Conservation (phyloP, 2,797 vertebrate genomes). For the Knipowitschia caucasica region DNA sequence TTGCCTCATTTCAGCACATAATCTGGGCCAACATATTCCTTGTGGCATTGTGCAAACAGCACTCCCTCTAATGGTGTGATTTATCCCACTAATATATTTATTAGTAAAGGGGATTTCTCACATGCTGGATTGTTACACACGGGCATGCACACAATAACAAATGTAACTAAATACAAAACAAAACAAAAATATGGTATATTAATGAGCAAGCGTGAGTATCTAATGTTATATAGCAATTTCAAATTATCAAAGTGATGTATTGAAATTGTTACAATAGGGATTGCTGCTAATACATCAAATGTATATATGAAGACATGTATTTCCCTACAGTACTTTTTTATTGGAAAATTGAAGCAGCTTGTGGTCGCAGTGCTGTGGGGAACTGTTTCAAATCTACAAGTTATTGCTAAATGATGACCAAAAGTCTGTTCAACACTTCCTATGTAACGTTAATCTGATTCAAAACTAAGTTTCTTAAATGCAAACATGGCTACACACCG, state of each 20-base stretch:
- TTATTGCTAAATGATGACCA: too few relatives aligned
- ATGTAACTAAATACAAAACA: constrained; percentile 26
- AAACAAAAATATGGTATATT: constrained; percentile 25
- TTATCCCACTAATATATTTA: constrained; percentile 43
- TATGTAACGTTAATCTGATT: too few relatives aligned
- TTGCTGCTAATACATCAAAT: constrained; percentile 16
- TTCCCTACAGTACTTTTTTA: neutral
- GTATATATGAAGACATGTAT: constrained; percentile 11
- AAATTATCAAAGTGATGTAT: constrained; percentile 19
- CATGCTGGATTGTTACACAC: constrained; percentile 23
- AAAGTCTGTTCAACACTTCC: too few relatives aligned
- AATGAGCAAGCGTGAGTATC: constrained; percentile 11
- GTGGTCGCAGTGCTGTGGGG: too few relatives aligned
- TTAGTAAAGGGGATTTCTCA: constrained; percentile 28
- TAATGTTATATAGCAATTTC: constrained; percentile 10
- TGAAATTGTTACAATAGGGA: neutral
- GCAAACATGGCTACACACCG: too few relatives aligned
- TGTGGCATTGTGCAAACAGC: constrained; percentile 38
- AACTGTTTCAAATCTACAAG: too few relatives aligned
- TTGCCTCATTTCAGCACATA: constrained; percentile 55
- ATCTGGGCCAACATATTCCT: constrained; percentile 56
- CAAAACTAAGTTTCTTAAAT: too few relatives aligned
- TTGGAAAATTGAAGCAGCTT: too few relatives aligned
- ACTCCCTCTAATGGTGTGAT: constrained; percentile 45
- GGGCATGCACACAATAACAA: constrained; percentile 17